These are phyloP conservation scores for Tetranychus truncatus DNA, from an alignment of 2,888 invertebrate species.

Conservation along the genomic window DNA sequence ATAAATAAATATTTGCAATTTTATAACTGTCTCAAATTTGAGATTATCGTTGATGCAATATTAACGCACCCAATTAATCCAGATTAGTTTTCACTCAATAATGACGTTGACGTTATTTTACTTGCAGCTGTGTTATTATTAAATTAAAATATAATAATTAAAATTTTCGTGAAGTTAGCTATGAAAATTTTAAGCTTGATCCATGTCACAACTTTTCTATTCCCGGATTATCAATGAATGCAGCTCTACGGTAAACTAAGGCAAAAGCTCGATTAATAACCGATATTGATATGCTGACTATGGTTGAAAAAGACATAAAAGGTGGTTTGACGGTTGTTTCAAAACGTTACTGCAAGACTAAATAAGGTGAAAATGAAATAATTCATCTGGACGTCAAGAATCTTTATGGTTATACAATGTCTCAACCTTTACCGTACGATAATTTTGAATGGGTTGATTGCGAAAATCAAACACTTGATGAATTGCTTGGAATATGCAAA, in stretches of 20 bases:
- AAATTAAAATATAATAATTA: too few species aligned
- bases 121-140: not conserved
- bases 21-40: too few species aligned
- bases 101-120: not conserved
- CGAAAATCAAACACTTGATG: not conserved
- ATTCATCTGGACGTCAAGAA: constrained; percentile 3
- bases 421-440: constrained; percentile 16
- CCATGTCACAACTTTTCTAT: not conserved
- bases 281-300: not conserved
- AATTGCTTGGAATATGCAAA: too few species aligned
- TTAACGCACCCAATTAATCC: too few species aligned
- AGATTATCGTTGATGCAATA: too few species aligned
- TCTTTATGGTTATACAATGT: constrained; percentile 6
- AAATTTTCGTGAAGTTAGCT: not conserved
- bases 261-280: too few species aligned
- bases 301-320: not conserved
- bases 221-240: too few species aligned
- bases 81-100: too few species aligned
- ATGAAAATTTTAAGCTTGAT: not conserved
- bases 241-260: too few species aligned
- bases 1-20: too few species aligned
- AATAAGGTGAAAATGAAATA: not conserved
- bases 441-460: constrained; percentile 17
- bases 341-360: constrained; percentile 14
- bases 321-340: constrained; percentile 2